A percentile compares a stretch with the other conserved stretches of the same genome.
Evolutionary conservation across 2,888 invertebrate species (phyloP).

Genomic region (Laspeyria flexula): DNA sequence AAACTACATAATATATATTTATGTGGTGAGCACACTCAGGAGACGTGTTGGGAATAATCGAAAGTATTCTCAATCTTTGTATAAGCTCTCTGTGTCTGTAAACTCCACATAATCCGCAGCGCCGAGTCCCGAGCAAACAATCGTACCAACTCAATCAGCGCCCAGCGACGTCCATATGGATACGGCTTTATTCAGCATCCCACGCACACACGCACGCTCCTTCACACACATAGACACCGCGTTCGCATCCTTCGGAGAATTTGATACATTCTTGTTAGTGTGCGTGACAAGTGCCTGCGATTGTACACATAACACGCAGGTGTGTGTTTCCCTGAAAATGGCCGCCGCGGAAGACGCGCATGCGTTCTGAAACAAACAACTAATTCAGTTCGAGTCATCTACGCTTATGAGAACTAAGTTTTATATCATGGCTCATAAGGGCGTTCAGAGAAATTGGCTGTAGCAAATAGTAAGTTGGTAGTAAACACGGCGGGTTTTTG

Average conservation of each 20-base stretch:
- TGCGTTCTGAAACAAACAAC: conserved; percentile 53
- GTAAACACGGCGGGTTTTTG: conserved; percentile 70
- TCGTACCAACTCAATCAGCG: conserved; percentile 52
- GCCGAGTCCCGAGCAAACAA: conserved; percentile 44
- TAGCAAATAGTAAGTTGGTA: conserved; percentile 33
- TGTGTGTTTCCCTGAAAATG: conserved; percentile 77
- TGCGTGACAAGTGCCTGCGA: conserved; percentile 38
- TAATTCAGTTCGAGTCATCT: background rate
- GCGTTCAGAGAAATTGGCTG: background rate
- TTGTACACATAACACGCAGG: conserved; percentile 38
- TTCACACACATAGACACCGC: conserved; percentile 37
- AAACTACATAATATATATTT: background rate
- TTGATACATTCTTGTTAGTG: conserved; percentile 57
- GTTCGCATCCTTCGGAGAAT: conserved; percentile 54
- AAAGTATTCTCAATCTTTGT: conserved; percentile 42
- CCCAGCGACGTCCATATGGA: conserved; percentile 55
- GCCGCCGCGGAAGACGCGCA: conserved; percentile 70
- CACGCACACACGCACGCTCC: conserved; percentile 55
- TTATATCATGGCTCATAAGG: conserved; percentile 19
- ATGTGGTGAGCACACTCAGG: conserved; percentile 8
- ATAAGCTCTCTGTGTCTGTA: conserved; percentile 36
- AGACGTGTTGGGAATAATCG: conserved; percentile 33
- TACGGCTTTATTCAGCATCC: conserved; percentile 72
- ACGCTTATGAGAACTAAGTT: conserved; percentile 23
- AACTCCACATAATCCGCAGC: conserved; percentile 30